Evolutionary conservation across 2,113 vertebrate species (phyloP), one percentile per base, ranked within the genome.

Genomic region (Syrrhaptes paradoxus): DNA sequence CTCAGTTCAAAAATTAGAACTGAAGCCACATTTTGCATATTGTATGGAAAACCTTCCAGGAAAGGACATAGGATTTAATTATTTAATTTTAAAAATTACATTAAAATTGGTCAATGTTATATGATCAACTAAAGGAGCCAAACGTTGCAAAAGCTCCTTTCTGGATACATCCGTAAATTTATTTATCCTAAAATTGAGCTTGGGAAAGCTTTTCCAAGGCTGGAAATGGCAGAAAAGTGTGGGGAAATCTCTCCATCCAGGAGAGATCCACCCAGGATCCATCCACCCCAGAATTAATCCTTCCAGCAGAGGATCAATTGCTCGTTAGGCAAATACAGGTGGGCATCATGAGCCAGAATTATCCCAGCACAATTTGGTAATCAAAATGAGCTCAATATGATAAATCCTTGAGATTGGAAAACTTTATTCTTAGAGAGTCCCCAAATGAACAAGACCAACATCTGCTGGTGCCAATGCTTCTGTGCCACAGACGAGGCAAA

Each of bases 121-220:
- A 19, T 5, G 9, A 85, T 19, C 66, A 85, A 61, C 7, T 52
- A 24, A 85, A 46, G 34, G 43, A 58, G 38, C 8, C 75, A 55
- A 58, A 67, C 13, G 6, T 62, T 14, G 15, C 43, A 66, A 95
- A 82, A 88, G 21, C 29, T 73, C 36, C 41, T 68, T 83, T 68
- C 62, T 86, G 48, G 46, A 29, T n/a, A 43, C 0, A 0, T 34
- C 41, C 0, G 0, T 45, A 29, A 21, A 67, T 0, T 2, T 24
- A 28, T 18, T 2, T 29, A 77, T 70, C 41, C 26, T 65, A 81
- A 87, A 93, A 81, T 73, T 41, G 8, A 66, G 61, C 43, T 41
- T 67, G 79, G 34, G 11, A 65, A 72, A 26, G 48, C 36, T 57
- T 55, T 59, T 38, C 34, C 25, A 46, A 24, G 17, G 28, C 28